These are phyloP conservation scores for Platyscapa corneri DNA, from an alignment of 1,140 invertebrate species.

Conservation along the genomic window DNA sequence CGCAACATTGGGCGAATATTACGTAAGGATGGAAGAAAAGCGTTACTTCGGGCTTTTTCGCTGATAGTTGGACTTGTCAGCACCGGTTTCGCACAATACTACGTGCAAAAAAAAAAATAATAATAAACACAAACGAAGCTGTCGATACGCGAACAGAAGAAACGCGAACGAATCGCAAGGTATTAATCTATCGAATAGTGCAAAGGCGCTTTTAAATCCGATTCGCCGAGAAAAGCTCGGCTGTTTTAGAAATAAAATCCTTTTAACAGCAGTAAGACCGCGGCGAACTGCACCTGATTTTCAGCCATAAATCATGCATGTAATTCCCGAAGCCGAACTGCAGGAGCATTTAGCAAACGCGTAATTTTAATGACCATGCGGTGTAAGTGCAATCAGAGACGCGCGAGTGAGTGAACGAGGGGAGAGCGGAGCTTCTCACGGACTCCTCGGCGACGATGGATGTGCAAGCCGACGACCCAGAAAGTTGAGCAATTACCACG, in stretches of 20 bases:
- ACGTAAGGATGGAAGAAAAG: too few species aligned
- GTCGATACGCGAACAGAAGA: too few species aligned
- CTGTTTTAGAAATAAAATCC: neutral
- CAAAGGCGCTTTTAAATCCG: neutral
- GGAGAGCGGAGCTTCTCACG: neutral
- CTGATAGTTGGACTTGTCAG: too few species aligned
- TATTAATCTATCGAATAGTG: too few species aligned
- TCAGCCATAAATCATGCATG: slow-evolving; percentile 14
- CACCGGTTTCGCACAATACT: too few species aligned
- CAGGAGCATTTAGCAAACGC: slow-evolving; percentile 43
- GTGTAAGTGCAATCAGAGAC: slow-evolving; percentile 34
- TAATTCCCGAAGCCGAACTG: neutral
- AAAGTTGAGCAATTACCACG: slow-evolving; percentile 56
- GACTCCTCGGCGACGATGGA: slow-evolving; percentile 6
- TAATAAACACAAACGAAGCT: too few species aligned
- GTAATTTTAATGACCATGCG: slow-evolving; percentile 53
- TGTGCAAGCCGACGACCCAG: slow-evolving; percentile 32
- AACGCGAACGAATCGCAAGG: too few species aligned
- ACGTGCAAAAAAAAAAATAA: too few species aligned
- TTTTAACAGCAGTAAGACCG: neutral
- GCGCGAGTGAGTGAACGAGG: neutral
- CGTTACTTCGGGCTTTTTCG: too few species aligned
- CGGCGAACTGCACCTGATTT: neutral
- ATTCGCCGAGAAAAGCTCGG: neutral
- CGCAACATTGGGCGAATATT: too few species aligned